phyloP scores from a whole-genome alignment of 2,888 invertebrate genomes.

The Epinotia brunnichana region DNA sequence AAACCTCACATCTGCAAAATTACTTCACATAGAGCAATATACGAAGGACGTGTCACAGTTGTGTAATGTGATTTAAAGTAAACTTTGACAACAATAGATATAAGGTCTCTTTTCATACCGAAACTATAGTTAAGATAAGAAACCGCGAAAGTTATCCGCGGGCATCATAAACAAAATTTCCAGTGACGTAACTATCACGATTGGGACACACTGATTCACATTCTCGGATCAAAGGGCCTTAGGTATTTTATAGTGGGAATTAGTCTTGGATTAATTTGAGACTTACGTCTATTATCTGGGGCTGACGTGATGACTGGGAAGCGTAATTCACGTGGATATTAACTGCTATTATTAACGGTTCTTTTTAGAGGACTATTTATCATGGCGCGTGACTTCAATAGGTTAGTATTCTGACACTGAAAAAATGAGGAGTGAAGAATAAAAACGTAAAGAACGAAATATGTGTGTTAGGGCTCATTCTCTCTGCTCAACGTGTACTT shows the following conservation, averaged over 20 bases:
- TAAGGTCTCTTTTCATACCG: background rate
- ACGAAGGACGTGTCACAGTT: background rate
- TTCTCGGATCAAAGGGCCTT: conserved; percentile 29
- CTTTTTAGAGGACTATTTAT: background rate
- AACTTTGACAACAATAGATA: background rate
- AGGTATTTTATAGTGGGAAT: conserved; percentile 11
- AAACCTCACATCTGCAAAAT: conserved; percentile 22
- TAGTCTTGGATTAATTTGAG: conserved; percentile 26
- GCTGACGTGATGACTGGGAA: conserved; percentile 7
- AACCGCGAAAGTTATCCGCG: background rate
- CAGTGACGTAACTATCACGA: conserved; percentile 11
- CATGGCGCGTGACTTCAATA: background rate
- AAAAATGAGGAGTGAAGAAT: background rate
- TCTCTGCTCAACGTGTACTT: too few species aligned
- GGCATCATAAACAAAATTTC: conserved; percentile 22
- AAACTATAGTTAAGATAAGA: background rate
- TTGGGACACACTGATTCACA: conserved; percentile 7
- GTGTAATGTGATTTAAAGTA: background rate
- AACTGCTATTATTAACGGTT: background rate
- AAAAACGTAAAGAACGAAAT: background rate
- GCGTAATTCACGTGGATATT: conserved; percentile 7
- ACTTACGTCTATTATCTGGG: conserved; percentile 1
- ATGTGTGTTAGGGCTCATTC: too few species aligned
- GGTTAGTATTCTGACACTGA: background rate
- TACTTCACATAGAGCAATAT: background rate